phyloP scores from a whole-genome alignment of 2,113 vertebrate genomes.

The Vimba vimba region DNA sequence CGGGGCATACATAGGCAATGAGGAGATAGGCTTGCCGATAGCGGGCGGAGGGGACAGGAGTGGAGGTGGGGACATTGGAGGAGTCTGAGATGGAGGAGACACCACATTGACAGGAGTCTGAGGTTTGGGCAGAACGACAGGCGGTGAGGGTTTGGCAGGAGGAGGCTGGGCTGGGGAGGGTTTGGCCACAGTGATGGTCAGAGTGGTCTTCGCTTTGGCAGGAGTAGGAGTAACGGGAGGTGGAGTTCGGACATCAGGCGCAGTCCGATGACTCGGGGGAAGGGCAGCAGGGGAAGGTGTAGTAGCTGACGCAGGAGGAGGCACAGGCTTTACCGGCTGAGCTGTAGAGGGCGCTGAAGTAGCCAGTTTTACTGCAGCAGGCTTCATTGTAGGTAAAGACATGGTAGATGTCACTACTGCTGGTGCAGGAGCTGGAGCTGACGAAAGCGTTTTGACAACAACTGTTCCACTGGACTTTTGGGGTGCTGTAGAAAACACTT shows the following conservation, averaged over 20 bases:
- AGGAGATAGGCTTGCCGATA: constrained; percentile 80
- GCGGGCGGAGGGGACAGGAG: constrained; percentile 60
- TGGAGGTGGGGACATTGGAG: constrained; percentile 60
- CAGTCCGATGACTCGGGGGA: constrained; percentile 20
- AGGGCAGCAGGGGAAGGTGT: constrained; percentile 52
- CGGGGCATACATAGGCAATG: constrained; percentile 75
- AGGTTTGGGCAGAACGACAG: constrained; percentile 77
- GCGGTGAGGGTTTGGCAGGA: constrained; percentile 65
- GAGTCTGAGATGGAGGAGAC: constrained; percentile 53
- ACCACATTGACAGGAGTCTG: constrained; percentile 66
- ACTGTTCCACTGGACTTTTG: constrained; percentile 71
- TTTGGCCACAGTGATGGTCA: constrained; percentile 76
- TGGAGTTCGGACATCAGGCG: constrained; percentile 52
- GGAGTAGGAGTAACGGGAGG: constrained; percentile 38
- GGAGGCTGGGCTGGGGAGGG: constrained; percentile 42
- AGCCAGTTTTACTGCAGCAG: constrained; percentile 66
- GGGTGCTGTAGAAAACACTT: constrained; percentile 70
- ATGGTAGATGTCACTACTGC: constrained; percentile 77
- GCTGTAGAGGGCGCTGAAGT: constrained; percentile 49
- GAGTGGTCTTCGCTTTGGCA: constrained; percentile 74
- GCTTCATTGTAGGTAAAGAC: constrained; percentile 71
- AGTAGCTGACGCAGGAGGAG: constrained; percentile 52
- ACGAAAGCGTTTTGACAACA: constrained; percentile 74
- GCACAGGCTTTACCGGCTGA: constrained; percentile 43
- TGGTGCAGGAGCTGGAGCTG: constrained; percentile 64